phyloP scores from a whole-genome alignment of 2,888 invertebrate species.

The Ellobium chinense region DNA sequence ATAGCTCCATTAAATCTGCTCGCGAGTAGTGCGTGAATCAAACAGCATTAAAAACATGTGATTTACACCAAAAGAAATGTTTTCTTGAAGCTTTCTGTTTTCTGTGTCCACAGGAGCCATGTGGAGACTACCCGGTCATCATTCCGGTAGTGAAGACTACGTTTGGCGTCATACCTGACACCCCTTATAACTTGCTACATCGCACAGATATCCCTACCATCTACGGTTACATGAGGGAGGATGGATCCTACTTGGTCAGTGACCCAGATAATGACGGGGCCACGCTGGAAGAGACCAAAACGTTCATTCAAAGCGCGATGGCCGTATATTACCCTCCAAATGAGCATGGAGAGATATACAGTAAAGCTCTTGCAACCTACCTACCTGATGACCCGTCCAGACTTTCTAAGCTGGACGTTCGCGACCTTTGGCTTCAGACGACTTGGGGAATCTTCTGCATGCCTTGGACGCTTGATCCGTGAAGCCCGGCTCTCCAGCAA shows the following conservation, averaged over 20 bases:
- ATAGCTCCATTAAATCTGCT: no score
- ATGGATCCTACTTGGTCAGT: neutral
- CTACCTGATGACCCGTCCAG: neutral
- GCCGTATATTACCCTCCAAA: neutral
- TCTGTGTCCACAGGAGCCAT: neutral
- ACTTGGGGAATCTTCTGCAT: neutral
- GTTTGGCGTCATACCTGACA: constrained; percentile 16
- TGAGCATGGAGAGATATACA: neutral
- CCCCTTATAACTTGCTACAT: neutral
- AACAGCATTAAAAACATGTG: no score
- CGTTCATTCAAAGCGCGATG: neutral
- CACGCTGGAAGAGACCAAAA: neutral
- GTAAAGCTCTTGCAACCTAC: neutral
- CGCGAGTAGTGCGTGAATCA: no score
- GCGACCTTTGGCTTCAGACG: neutral
- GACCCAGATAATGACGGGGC: constrained; percentile 4
- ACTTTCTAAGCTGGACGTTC: neutral
- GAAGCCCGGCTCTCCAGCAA: neutral
- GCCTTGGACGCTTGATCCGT: neutral
- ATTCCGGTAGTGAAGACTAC: neutral
- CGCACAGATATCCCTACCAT: neutral
- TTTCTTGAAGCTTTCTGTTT: no score
- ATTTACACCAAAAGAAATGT: no score
- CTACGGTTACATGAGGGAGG: constrained; percentile 7
- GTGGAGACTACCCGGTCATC: neutral